phyloP scores from a whole-genome alignment of 2,797 vertebrate genomes.

The Ibycter americanus region DNA sequence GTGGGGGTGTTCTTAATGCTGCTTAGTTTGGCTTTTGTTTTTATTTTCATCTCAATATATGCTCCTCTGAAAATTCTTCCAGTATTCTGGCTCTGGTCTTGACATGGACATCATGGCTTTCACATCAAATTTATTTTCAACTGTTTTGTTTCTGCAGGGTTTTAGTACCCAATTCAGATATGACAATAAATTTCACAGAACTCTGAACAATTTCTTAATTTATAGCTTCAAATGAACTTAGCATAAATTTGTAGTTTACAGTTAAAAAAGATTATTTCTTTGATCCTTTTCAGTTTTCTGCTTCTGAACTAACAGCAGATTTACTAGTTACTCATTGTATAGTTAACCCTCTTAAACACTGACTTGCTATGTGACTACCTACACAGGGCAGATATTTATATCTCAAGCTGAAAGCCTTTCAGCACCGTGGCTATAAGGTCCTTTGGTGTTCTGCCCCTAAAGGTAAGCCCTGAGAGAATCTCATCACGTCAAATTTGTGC shows the following conservation, averaged over 20 bases:
- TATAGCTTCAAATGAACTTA: neutral
- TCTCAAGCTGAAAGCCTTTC: neutral
- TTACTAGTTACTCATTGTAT: neutral
- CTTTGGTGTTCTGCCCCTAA: neutral
- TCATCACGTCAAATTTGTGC: neutral
- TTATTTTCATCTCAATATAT: neutral
- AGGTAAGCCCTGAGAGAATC: neutral
- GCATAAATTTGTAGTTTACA: neutral
- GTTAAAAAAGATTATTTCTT: neutral
- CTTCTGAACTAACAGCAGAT: neutral
- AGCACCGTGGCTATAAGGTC: neutral
- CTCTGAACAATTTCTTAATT: neutral
- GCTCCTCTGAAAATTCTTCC: neutral
- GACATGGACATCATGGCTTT: neutral
- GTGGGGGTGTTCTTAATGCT: neutral
- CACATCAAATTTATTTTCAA: neutral
- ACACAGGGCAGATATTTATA: neutral
- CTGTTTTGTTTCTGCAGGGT: neutral
- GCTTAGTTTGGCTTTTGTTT: neutral
- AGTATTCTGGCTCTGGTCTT: neutral
- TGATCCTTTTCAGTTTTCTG: neutral
- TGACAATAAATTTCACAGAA: neutral
- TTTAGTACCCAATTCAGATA: neutral
- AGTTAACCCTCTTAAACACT: neutral
- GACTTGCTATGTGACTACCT: neutral